phyloP scores from a whole-genome alignment of 2,888 invertebrate species.

The Drosophila falleni region DNA sequence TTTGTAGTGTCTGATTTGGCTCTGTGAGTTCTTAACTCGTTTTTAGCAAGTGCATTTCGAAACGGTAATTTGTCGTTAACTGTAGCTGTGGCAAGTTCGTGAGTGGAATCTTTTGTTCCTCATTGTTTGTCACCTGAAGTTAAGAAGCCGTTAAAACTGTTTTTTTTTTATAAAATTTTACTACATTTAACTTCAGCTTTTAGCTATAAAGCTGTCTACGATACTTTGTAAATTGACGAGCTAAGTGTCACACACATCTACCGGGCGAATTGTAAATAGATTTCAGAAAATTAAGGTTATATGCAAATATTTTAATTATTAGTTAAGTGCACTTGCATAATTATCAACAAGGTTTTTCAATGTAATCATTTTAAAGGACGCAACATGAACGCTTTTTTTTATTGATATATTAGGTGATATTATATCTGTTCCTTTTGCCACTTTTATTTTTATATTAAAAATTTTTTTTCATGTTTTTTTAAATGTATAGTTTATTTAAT shows the following conservation, averaged over 20 bases:
- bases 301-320: conserved; percentile 59
- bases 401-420: too few species aligned
- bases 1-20: conserved; percentile 55
- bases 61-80: conserved; percentile 79
- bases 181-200: neutral
- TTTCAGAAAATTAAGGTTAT: conserved; percentile 54
- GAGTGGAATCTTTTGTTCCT: conserved; percentile 71
- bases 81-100: conserved; percentile 62
- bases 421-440: too few species aligned
- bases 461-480: too few species aligned
- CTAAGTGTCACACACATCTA: conserved; percentile 3
- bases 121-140: conserved; percentile 1
- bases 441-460: too few species aligned
- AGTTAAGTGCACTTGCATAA: neutral
- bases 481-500: too few species aligned
- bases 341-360: conserved; percentile 36
- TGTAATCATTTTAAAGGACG: conserved; percentile 19
- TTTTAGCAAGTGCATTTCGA: conserved; percentile 77
- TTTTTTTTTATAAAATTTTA: conserved; percentile 21
- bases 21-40: conserved; percentile 64
- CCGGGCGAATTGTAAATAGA: conserved; percentile 35
- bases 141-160: conserved; percentile 63
- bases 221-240: too few species aligned
- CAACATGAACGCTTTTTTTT: neutral
- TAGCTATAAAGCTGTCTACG: too few species aligned